Evolutionary conservation across 64 coral and sea anemone species (phyloP).

Genomic region (Cladopsammia gracilis): DNA sequence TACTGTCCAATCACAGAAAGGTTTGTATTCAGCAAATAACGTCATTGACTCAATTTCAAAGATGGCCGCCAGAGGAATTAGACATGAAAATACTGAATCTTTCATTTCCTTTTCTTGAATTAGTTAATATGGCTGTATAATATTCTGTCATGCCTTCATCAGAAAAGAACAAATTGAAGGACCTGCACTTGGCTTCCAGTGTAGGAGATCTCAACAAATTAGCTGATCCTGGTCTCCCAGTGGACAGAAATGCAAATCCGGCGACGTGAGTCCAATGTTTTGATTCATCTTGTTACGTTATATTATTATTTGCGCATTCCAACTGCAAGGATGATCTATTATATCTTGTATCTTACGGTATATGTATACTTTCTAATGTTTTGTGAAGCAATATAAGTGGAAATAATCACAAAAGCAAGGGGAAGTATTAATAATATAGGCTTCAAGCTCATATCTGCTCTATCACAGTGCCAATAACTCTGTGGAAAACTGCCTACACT

Average conservation of each 20-base stretch:
- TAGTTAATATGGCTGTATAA: neutral
- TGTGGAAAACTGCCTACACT: no score
- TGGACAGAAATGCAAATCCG: slow-evolving; percentile 15
- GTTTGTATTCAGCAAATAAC: neutral
- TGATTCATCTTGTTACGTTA: neutral
- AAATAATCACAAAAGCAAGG: no score
- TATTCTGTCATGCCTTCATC: slow-evolving; percentile 69
- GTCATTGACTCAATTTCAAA: slow-evolving; percentile 1
- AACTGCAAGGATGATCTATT: no score
- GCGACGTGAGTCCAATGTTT: neutral
- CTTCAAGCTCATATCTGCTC: no score
- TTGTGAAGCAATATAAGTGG: no score
- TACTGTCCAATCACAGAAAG: neutral
- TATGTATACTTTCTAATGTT: no score
- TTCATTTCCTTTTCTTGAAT: neutral
- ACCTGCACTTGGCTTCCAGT: slow-evolving; percentile 33
- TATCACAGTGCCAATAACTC: no score
- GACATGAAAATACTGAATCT: neutral
- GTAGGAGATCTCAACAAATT: slow-evolving; percentile 50
- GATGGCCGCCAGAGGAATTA: neutral
- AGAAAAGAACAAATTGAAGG: slow-evolving; percentile 57
- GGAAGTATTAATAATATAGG: no score
- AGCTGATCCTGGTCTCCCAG: slow-evolving; percentile 1
- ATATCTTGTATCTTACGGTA: no score
- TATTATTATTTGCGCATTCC: neutral